These are phyloP conservation scores for Tryphoninae sp. DNA, from an alignment of 2,888 invertebrate genomes.

Conservation along the genomic window DNA sequence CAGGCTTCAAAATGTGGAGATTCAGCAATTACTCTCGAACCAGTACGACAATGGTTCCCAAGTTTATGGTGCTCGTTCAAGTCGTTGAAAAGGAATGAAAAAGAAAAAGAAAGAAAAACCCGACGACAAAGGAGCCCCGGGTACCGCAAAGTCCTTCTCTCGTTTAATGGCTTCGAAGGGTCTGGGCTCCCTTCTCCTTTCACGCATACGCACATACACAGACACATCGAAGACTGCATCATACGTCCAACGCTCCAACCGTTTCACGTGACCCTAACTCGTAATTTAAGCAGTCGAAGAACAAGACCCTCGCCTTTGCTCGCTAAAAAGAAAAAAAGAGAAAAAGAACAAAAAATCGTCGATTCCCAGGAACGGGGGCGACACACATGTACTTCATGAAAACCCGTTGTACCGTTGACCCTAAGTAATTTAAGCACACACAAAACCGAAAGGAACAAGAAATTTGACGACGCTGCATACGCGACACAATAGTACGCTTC, in stretches of 20 bases:
- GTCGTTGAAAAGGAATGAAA: constrained; percentile 38
- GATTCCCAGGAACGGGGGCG: constrained; percentile 14
- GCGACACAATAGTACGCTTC: constrained; percentile 64
- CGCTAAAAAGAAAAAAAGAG: constrained; percentile 18
- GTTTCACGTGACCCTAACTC: constrained; percentile 61
- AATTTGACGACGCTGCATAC: constrained; percentile 55
- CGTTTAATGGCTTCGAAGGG: constrained; percentile 32
- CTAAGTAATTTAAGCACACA: constrained; percentile 61
- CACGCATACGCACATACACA: constrained; percentile 32
- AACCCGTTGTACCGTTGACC: constrained; percentile 57
- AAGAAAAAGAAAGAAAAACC: constrained; percentile 22
- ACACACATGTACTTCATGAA: constrained; percentile 50
- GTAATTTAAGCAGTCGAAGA: constrained; percentile 63
- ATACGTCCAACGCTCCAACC: constrained; percentile 48
- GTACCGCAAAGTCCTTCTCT: constrained; percentile 31
- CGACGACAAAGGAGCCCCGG: constrained; percentile 39
- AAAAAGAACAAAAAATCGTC: background rate
- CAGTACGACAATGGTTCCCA: constrained; percentile 35
- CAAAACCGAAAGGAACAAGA: constrained; percentile 45
- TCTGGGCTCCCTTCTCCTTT: constrained; percentile 31
- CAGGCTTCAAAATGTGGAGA: constrained; percentile 10
- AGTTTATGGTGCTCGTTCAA: constrained; percentile 36
- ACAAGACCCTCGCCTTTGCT: constrained; percentile 48
- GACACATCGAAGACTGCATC: constrained; percentile 17
- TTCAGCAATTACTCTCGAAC: constrained; percentile 50